Evolutionary conservation across 2,797 vertebrate genomes (phyloP).

Genomic region (Parambassis ranga): DNA sequence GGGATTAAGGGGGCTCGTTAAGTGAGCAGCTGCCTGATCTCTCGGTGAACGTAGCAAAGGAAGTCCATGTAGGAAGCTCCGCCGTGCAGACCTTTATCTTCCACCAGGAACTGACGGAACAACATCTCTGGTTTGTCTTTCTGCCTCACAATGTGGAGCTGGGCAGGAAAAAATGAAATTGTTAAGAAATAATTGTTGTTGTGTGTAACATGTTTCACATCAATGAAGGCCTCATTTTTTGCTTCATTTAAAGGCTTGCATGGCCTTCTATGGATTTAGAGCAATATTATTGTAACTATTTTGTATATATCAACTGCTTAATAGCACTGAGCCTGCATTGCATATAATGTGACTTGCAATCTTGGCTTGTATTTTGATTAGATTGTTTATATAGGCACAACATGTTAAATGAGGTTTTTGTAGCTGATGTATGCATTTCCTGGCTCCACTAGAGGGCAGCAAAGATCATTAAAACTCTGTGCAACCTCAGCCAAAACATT

Average conservation of each 20-base stretch:
- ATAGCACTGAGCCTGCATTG: not conserved
- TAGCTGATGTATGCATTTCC: not conserved
- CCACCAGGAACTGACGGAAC: conserved; percentile 93
- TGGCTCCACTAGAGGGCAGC: conserved; percentile 45
- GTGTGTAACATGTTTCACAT: not conserved
- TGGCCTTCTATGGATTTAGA: not conserved
- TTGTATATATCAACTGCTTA: not conserved
- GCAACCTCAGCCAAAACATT: not conserved
- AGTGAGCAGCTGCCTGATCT: conserved; percentile 94
- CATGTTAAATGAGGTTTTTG: not conserved
- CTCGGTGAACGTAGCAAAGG: conserved; percentile 91
- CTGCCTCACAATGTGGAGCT: conserved; percentile 91
- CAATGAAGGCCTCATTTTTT: not conserved
- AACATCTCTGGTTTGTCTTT: conserved; percentile 88
- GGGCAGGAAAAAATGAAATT: not conserved
- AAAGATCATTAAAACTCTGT: not conserved
- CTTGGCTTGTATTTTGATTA: not conserved
- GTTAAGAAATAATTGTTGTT: not conserved
- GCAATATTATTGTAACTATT: not conserved
- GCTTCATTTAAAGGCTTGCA: not conserved
- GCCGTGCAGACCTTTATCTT: conserved; percentile 92
- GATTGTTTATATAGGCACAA: not conserved
- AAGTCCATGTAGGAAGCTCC: conserved; percentile 95
- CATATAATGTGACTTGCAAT: not conserved
- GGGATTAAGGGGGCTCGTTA: conserved; percentile 65